A percentile compares a stretch with the other conserved stretches of the same genome.
Conservation (phyloP, 1,140 invertebrate species). For the Formica selysi region DNA sequence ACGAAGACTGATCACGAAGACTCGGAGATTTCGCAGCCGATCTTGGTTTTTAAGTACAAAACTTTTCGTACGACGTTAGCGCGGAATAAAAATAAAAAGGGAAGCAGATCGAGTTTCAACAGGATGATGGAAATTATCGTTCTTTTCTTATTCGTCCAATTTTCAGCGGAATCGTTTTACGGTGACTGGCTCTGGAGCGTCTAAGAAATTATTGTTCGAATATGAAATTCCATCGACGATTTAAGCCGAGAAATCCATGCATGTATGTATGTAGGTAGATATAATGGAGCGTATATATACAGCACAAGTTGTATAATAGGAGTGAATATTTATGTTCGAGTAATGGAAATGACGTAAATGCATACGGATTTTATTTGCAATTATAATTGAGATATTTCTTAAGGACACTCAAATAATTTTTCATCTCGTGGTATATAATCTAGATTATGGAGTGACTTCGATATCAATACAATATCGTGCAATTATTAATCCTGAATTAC, state of each 20-base stretch:
- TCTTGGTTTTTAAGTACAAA: conserved; percentile 61
- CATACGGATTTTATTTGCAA: conserved; percentile 44
- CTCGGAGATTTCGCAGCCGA: conserved; percentile 26
- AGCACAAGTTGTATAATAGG: neutral
- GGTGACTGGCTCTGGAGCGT: neutral
- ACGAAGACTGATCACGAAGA: conserved; percentile 50
- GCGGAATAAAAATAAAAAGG: conserved; percentile 26
- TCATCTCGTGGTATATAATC: neutral
- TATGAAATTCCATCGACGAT: neutral
- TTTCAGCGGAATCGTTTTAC: conserved; percentile 21
- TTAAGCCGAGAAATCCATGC: conserved; percentile 2
- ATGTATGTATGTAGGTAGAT: conserved; percentile 31
- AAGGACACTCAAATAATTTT: neutral
- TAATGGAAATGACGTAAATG: conserved; percentile 32
- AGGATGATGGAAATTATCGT: conserved; percentile 34
- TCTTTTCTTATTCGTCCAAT: conserved; percentile 28
- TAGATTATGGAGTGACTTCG: neutral
- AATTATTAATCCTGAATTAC: neutral
- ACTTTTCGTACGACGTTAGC: conserved; percentile 25
- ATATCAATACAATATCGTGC: too few relatives aligned
- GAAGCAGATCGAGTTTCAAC: conserved; percentile 34
- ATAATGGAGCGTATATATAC: neutral
- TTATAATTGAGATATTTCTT: conserved; percentile 33
- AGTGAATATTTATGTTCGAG: conserved; percentile 36
- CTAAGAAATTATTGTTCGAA: conserved; percentile 8